Conservation (phyloP, 2,888 invertebrate species). For the Lasius fuliginosus region DNA sequence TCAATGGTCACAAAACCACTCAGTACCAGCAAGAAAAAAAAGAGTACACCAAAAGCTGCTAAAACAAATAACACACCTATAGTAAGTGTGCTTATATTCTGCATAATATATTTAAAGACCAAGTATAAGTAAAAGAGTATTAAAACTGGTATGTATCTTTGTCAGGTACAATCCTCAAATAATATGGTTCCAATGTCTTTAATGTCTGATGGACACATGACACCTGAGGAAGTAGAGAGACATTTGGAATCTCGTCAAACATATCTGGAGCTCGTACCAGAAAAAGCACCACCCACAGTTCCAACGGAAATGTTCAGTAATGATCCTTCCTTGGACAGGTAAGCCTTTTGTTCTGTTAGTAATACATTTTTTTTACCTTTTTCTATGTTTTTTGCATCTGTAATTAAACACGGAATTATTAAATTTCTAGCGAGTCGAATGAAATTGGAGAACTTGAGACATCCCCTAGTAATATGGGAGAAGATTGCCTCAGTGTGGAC, state of each 20-base stretch:
- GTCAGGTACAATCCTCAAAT: slow-evolving; percentile 87
- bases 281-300: slow-evolving; percentile 95
- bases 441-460: slow-evolving; percentile 93
- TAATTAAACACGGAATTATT: not conserved
- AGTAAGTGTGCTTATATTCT: slow-evolving; percentile 70
- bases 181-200: slow-evolving; percentile 87
- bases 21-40: slow-evolving; percentile 87
- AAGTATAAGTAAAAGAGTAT: not conserved
- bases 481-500: slow-evolving; percentile 92
- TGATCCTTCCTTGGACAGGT: slow-evolving; percentile 96
- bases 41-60: slow-evolving; percentile 86
- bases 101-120: not conserved
- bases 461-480: slow-evolving; percentile 93
- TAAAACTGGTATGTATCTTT: slow-evolving; percentile 48
- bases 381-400: not conserved
- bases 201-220: slow-evolving; percentile 94
- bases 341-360: slow-evolving; percentile 63
- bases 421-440: slow-evolving; percentile 92
- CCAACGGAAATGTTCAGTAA: slow-evolving; percentile 98
- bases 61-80: slow-evolving; percentile 84
- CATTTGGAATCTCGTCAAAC: slow-evolving; percentile 95
- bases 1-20: slow-evolving; percentile 85
- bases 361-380: not conserved
- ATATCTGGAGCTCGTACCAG: slow-evolving; percentile 93
- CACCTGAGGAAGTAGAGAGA: slow-evolving; percentile 96